phyloP scores from a whole-genome alignment of 2,888 invertebrate species.

The Protodeltote pygarga region DNA sequence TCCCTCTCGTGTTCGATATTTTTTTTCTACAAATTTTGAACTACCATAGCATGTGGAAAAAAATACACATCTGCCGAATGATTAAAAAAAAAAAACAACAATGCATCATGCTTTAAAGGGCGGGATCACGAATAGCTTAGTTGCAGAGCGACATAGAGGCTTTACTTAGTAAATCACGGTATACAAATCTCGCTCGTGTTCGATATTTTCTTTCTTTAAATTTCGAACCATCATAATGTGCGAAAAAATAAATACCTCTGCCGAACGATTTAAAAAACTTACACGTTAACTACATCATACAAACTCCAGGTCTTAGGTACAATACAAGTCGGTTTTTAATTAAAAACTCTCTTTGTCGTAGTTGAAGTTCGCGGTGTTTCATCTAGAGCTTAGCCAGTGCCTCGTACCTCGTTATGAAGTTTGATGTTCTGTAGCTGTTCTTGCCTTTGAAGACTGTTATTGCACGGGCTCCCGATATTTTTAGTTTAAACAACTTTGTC shows the following conservation, averaged over 20 bases:
- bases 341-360: constrained; percentile 75
- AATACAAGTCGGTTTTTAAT: constrained; percentile 69
- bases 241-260: background rate
- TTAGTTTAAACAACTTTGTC: constrained; percentile 60
- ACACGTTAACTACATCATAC: constrained; percentile 20
- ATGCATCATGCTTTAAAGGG: no score
- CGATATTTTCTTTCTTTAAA: no score
- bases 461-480: constrained; percentile 59
- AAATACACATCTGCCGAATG: no score
- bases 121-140: no score
- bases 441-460: constrained; percentile 72
- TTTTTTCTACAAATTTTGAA: no score
- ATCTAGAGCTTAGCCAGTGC: constrained; percentile 60
- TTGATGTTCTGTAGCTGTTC: constrained; percentile 68
- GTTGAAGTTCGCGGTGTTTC: constrained; percentile 57
- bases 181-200: no score
- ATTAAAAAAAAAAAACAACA: no score
- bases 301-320: constrained; percentile 26
- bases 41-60: no score
- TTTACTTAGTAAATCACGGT: no score
- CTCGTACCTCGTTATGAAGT: constrained; percentile 74
- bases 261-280: constrained; percentile 1
- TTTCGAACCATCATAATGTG: no score
- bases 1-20: no score
- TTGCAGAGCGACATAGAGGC: no score